Percentiles rank a stretch among this genome's conserved stretches.
Conservation (phyloP, 2,113 vertebrate genomes). For the Apaloderma vittatum region DNA sequence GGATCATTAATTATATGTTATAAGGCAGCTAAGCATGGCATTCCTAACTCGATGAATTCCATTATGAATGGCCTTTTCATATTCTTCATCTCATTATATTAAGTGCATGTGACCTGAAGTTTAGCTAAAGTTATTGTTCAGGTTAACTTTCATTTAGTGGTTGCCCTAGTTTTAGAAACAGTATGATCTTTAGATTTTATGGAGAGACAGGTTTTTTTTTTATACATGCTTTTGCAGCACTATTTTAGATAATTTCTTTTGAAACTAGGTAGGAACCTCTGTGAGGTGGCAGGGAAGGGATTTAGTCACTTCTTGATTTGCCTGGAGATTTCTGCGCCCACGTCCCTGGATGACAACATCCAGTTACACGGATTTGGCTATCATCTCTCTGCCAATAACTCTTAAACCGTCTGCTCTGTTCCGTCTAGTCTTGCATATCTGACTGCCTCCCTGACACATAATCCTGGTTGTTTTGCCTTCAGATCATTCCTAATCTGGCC, state of each 20-base stretch:
- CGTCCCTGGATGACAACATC: constrained; percentile 48
- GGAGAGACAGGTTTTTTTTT: constrained; percentile 36
- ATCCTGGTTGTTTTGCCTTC: constrained; percentile 61
- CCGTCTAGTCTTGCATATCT: constrained; percentile 46
- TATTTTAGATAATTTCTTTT: constrained; percentile 56
- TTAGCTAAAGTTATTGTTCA: constrained; percentile 77
- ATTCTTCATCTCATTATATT: constrained; percentile 78
- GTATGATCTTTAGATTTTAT: constrained; percentile 74
- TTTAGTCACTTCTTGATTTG: constrained; percentile 60
- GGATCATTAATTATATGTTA: constrained; percentile 79
- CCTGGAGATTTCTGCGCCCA: constrained; percentile 33
- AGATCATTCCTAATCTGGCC: constrained; percentile 64
- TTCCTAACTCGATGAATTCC: constrained; percentile 75
- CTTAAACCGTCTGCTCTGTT: constrained; percentile 54
- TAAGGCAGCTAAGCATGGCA: constrained; percentile 76
- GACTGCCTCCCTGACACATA: constrained; percentile 47
- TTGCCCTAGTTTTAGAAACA: constrained; percentile 75
- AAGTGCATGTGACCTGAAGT: constrained; percentile 75
- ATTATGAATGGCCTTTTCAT: constrained; percentile 80
- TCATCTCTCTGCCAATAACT: constrained; percentile 60
- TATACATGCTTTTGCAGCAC: constrained; percentile 49
- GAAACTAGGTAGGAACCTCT: constrained; percentile 8
- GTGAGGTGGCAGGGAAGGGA: constrained; percentile 14
- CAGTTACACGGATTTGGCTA: constrained; percentile 37
- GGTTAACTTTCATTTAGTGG: constrained; percentile 77